Percentiles rank a stretch among this genome's conserved stretches.
phyloP scores from a whole-genome alignment of 2,113 vertebrate genomes.

The Peromyscus californicus region DNA sequence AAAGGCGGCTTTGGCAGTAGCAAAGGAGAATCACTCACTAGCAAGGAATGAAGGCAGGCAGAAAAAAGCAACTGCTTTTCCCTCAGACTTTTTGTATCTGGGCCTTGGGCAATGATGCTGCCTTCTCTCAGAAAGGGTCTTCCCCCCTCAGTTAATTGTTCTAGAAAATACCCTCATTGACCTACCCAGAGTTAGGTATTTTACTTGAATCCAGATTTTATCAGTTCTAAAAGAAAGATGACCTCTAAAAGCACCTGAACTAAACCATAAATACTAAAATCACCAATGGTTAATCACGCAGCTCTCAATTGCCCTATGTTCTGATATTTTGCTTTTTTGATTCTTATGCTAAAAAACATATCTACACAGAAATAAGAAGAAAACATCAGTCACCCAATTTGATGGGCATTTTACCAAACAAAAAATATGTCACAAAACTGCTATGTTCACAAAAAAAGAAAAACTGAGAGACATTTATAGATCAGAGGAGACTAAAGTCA shows the following conservation, averaged over 20 bases:
- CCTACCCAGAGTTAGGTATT: neutral
- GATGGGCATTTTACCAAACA: neutral
- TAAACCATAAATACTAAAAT: neutral
- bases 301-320: neutral
- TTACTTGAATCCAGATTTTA: neutral
- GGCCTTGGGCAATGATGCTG: neutral
- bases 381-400: neutral
- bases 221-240: neutral
- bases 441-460: neutral
- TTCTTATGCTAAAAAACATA: neutral
- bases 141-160: neutral
- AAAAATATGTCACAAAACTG: neutral
- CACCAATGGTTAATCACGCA: neutral
- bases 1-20: no score
- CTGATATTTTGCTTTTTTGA: neutral
- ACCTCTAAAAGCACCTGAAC: neutral
- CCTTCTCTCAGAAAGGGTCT: neutral
- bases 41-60: neutral
- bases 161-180: neutral
- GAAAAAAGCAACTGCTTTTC: neutral
- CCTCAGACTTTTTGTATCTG: no score
- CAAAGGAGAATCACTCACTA: no score
- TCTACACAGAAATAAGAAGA: neutral
- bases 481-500: neutral
- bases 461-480: neutral